A percentile compares a stretch with the other conserved stretches of the same genome.
Evolutionary conservation across 2,797 vertebrate species (phyloP).

Genomic region (Chaunax sp.): DNA sequence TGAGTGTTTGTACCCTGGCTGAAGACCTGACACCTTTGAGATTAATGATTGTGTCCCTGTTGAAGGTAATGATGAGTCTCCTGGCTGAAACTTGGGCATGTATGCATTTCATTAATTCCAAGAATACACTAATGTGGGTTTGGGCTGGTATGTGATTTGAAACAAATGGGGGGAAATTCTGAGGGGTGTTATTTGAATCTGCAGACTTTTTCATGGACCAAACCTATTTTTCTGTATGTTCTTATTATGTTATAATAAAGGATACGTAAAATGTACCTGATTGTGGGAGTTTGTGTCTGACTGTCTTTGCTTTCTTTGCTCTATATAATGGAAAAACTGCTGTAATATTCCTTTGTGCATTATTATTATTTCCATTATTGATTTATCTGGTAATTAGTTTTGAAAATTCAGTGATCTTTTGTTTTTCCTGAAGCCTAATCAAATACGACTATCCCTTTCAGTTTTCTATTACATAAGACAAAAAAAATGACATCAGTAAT

Average conservation of each 20-base stretch:
- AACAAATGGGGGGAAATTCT: slow-evolving; percentile 18
- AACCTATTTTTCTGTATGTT: slow-evolving; percentile 89
- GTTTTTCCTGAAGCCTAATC: no score
- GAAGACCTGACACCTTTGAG: slow-evolving; percentile 38
- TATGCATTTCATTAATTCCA: slow-evolving; percentile 59
- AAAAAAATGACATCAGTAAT: no score
- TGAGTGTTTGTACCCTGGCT: slow-evolving; percentile 41
- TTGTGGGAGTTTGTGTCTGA: no score
- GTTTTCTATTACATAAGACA: no score
- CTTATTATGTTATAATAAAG: slow-evolving; percentile 99
- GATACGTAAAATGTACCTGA: slow-evolving; percentile 71
- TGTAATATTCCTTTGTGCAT: background rate
- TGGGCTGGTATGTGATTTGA: slow-evolving; percentile 33
- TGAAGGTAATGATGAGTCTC: slow-evolving; percentile 33
- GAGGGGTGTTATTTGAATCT: slow-evolving; percentile 68
- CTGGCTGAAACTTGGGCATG: slow-evolving; percentile 37
- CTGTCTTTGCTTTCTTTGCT: background rate
- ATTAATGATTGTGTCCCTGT: slow-evolving; percentile 46
- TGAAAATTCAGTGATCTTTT: no score
- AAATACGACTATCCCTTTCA: no score
- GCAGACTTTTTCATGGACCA: slow-evolving; percentile 85
- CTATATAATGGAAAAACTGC: background rate
- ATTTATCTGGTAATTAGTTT: no score
- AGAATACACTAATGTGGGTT: slow-evolving; percentile 74
- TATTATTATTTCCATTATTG: no score